Percentiles rank a stretch among this genome's conserved stretches.
Evolutionary conservation across 2,797 vertebrate genomes (phyloP).

Genomic region (Parauchenoglanis ngamensis): DNA sequence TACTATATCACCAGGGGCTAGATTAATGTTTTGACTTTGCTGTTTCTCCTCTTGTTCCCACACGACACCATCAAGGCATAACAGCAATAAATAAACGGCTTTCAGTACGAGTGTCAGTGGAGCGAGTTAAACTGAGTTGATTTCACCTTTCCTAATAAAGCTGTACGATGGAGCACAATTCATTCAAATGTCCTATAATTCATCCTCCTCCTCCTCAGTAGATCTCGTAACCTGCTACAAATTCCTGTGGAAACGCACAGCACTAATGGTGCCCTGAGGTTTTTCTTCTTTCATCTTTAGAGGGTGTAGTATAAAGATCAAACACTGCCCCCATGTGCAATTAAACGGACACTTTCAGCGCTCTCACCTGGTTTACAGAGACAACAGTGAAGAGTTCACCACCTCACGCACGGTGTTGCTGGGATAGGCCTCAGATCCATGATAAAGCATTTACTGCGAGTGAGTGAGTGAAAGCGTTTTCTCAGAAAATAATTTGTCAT

Average conservation of each 20-base stretch:
- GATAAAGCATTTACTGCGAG: not conserved
- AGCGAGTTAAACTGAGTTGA: not conserved
- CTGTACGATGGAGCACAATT: not conserved
- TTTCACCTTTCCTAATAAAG: not conserved
- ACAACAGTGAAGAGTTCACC: not conserved
- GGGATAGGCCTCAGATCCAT: not conserved
- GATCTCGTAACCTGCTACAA: not conserved
- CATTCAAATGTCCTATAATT: not conserved
- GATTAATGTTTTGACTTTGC: too few species aligned
- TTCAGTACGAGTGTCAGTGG: too few species aligned
- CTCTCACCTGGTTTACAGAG: not conserved
- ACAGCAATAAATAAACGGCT: too few species aligned
- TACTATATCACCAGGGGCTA: too few species aligned
- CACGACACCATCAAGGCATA: too few species aligned
- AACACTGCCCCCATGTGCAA: constrained; percentile 18
- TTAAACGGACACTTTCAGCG: not conserved
- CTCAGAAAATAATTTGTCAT: not conserved
- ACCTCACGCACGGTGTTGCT: not conserved
- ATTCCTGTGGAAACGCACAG: not conserved
- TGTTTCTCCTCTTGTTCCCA: too few species aligned
- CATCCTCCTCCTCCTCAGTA: not conserved
- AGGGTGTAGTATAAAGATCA: not conserved
- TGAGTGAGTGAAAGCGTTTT: not conserved
- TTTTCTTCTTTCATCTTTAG: constrained; percentile 5
- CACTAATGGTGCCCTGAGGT: not conserved